Base-by-base conservation (phyloP, 2,797 vertebrate genomes). In the Numenius phaeopus region DNA sequence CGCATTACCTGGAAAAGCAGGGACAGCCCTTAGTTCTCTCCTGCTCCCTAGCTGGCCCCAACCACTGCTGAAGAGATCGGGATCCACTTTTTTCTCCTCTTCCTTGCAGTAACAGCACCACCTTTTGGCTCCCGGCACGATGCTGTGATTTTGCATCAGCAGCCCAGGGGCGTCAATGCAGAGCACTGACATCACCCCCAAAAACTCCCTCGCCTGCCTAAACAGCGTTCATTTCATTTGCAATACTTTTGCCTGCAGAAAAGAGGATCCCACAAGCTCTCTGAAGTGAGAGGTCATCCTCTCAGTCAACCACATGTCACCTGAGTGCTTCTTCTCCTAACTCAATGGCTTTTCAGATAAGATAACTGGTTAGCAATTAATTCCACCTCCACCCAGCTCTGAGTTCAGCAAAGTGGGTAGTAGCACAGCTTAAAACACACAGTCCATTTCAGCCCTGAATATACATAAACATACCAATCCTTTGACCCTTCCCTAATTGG, bases 61-160 rank as follows among this genome's bases (percentile, higher is more conserved):
- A 39, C 17, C 7, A 39, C 11, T 1, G 3, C 30, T 52, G 73
- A 50, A 72, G 32, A 49, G 8, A 18, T 2, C 0, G 3, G 9
- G 17, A 69, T 20, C 3, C 4, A 4, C 34, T 2, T 58, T 49
- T 49, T 50, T 8, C 10, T 69, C 21, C 6, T 91, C 10, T 65
- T 91, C 52, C 82, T 84, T 84, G 84, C 76, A 73, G 89, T 82
- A 93, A 97, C 42, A 98, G 97, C 97, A 95, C 97, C 97, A 96
- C 83, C 97, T 97, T 88, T 92, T 58, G 97, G 93, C 26, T 87
- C 16, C 26, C 2, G 1, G 24, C 3, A 5, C 1, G 7, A 47
- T 13, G 52, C 47, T 50, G 34, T 15, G 20, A 34, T 86, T 92
- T 82, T 12, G 0, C 12, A 17, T 8, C 20, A 16, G 73, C 14